phyloP scores from a whole-genome alignment of 2,888 invertebrate genomes.

The Scaptomyza caliginosa region DNA sequence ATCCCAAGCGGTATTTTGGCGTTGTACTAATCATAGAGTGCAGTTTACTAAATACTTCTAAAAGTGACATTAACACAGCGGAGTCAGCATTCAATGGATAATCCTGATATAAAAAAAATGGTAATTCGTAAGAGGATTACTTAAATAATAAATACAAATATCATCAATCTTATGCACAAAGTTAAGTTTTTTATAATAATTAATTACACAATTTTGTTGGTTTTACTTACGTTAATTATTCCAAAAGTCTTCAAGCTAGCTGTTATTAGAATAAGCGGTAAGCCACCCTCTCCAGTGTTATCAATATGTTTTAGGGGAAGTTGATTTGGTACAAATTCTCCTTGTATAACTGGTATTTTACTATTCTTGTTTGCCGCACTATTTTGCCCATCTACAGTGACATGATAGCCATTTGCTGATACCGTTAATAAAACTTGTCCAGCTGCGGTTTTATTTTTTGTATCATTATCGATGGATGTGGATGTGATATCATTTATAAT shows the following conservation, averaged over 20 bases:
- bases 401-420: constrained; percentile 97
- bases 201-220: too few relatives aligned
- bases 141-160: neutral
- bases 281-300: constrained; percentile 86
- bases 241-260: constrained; percentile 97
- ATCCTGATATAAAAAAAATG: constrained; percentile 86
- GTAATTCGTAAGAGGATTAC: neutral
- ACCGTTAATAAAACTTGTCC: constrained; percentile 93
- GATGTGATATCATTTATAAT: constrained; percentile 90
- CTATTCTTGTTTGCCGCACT: constrained; percentile 90
- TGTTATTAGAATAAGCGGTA: constrained; percentile 94
- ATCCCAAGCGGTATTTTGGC: constrained; percentile 92
- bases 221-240: constrained; percentile 91
- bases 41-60: constrained; percentile 93
- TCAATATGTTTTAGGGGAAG: constrained; percentile 72
- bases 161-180: too few relatives aligned
- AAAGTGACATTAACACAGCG: constrained; percentile 93
- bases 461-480: constrained; percentile 61
- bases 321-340: constrained; percentile 87
- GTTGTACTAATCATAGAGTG: constrained; percentile 90
- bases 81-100: constrained; percentile 95
- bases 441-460: constrained; percentile 88
- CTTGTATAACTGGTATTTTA: constrained; percentile 94
- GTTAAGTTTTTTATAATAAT: too few relatives aligned
- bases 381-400: constrained; percentile 90